These are phyloP conservation scores for Eubucco bourcierii DNA, from an alignment of 2,113 vertebrate genomes.

Conservation along the genomic window DNA sequence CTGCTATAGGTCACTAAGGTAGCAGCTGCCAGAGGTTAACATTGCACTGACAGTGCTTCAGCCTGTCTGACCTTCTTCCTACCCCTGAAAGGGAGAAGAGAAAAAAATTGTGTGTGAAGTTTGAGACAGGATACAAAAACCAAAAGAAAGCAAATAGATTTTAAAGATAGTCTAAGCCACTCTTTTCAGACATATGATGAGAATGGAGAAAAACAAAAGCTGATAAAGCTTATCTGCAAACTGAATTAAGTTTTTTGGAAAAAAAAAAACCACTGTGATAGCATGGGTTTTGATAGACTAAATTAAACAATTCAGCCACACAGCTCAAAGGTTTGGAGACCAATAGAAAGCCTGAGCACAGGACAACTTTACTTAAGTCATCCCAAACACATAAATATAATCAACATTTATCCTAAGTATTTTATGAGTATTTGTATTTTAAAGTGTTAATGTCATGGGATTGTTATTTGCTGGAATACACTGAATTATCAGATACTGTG, in stretches of 20 bases:
- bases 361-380: not conserved
- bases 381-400: not conserved
- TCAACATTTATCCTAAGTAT: not conserved
- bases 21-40: slow-evolving; percentile 38
- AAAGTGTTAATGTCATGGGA: not conserved
- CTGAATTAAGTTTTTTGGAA: not conserved
- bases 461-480: not conserved
- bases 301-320: not conserved
- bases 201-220: not conserved
- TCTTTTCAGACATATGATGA: not conserved
- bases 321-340: not conserved
- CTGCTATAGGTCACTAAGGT: slow-evolving; percentile 29
- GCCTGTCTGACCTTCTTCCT: not conserved
- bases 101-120: not conserved
- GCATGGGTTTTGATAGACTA: not conserved
- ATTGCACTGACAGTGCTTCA: not conserved
- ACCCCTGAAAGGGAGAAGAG: not conserved
- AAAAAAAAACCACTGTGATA: not conserved
- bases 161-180: not conserved
- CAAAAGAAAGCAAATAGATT: not conserved
- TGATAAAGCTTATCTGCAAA: not conserved
- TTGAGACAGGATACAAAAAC: slow-evolving; percentile 3
- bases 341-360: not conserved
- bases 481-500: not conserved
- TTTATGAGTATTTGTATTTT: not conserved